phyloP scores from a whole-genome alignment of 1,140 invertebrate species.

The Aphis craccivora region DNA sequence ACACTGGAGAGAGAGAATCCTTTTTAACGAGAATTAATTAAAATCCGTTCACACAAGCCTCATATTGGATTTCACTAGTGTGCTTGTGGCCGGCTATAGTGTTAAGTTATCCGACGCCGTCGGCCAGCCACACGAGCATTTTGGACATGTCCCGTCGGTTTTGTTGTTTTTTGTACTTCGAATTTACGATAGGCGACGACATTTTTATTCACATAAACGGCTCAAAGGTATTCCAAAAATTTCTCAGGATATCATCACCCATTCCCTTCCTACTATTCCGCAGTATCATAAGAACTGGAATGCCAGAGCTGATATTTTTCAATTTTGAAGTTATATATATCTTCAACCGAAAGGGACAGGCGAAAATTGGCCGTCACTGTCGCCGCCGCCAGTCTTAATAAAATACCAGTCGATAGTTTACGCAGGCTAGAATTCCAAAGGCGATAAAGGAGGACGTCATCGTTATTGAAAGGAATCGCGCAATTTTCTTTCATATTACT shows the following conservation, averaged over 20 bases:
- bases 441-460: neutral
- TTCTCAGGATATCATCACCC: neutral
- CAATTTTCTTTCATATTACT: conserved; percentile 22
- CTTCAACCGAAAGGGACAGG: neutral
- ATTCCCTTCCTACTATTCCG: neutral
- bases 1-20: neutral
- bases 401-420: conserved; percentile 55
- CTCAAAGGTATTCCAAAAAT: conserved; percentile 33
- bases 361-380: conserved; percentile 43
- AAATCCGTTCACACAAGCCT: conserved; percentile 33
- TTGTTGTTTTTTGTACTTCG: conserved; percentile 39
- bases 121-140: neutral
- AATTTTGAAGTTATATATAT: conserved; percentile 39
- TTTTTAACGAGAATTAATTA: conserved; percentile 56
- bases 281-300: neutral
- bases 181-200: neutral
- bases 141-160: neutral
- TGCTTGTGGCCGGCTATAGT: neutral
- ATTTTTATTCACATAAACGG: conserved; percentile 44
- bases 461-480: conserved; percentile 41
- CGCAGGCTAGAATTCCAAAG: conserved; percentile 33
- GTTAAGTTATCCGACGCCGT: conserved; percentile 28
- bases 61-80: conserved; percentile 24
- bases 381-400: neutral
- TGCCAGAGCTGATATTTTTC: conserved; percentile 49